Conservation (phyloP, 2,888 invertebrate species). For the Atrina japonica region DNA sequence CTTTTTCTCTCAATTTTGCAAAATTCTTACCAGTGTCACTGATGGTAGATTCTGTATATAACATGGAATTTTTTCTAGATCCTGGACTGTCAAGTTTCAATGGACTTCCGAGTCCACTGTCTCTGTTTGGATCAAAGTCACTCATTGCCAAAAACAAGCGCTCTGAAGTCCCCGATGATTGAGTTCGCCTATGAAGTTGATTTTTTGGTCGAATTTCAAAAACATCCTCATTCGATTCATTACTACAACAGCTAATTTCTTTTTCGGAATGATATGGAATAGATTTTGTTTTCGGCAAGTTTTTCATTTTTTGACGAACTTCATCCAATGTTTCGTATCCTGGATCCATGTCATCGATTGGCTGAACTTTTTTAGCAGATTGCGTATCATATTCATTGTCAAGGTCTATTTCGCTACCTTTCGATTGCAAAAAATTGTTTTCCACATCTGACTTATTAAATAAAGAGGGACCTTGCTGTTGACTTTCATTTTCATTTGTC, state of each 20-base stretch:
- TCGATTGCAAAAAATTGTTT: slow-evolving; percentile 43
- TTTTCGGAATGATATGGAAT: background rate
- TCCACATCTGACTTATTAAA: slow-evolving; percentile 39
- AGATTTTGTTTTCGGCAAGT: slow-evolving; percentile 23
- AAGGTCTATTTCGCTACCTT: slow-evolving; percentile 38
- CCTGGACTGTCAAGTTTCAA: slow-evolving; percentile 34
- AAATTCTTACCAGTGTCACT: background rate
- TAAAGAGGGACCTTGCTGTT: slow-evolving; percentile 1
- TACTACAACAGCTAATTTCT: background rate
- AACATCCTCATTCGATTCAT: background rate
- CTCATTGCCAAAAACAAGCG: background rate
- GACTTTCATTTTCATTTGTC: slow-evolving; percentile 10
- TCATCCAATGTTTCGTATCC: slow-evolving; percentile 66
- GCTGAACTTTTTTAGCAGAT: slow-evolving; percentile 14
- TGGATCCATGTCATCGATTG: slow-evolving; percentile 53
- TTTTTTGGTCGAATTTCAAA: background rate
- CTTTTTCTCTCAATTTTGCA: no score
- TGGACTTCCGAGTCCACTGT: slow-evolving; percentile 51
- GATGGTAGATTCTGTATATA: background rate
- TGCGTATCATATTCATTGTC: slow-evolving; percentile 24
- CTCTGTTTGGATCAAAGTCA: slow-evolving; percentile 33
- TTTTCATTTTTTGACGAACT: slow-evolving; percentile 51
- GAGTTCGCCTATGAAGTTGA: slow-evolving; percentile 33
- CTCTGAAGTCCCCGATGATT: slow-evolving; percentile 35
- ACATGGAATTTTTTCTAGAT: slow-evolving; percentile 10